Conservation (phyloP, 2,797 vertebrate genomes). For the Poeciliopsis gracilis region DNA sequence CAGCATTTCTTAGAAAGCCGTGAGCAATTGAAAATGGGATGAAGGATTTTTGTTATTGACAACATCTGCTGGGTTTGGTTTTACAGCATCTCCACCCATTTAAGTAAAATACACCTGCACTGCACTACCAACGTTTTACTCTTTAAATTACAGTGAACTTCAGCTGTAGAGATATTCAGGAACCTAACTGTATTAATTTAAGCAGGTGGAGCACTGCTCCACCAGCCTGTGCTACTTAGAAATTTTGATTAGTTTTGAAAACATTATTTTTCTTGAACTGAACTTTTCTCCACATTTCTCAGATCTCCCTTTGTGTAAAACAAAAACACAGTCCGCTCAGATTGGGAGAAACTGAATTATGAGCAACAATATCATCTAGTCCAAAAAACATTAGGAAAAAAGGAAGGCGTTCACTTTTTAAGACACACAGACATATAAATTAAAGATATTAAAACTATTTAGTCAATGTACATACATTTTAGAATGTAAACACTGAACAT, state of each 20-base stretch:
- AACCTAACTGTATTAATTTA: not conserved
- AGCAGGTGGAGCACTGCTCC: not conserved
- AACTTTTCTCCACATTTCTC: not conserved
- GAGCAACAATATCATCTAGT: not conserved
- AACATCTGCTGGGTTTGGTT: not conserved
- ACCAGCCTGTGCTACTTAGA: no score
- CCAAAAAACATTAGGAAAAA: not conserved
- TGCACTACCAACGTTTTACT: not conserved
- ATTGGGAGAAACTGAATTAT: not conserved
- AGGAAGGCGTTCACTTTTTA: not conserved
- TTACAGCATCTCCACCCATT: not conserved
- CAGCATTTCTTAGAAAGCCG: not conserved
- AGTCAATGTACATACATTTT: not conserved
- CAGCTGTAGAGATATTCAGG: not conserved
- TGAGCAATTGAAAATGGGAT: not conserved
- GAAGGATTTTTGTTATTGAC: not conserved
- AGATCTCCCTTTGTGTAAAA: not conserved
- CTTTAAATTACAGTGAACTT: not conserved
- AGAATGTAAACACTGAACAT: not conserved
- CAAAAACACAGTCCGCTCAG: not conserved
- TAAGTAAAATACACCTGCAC: not conserved
- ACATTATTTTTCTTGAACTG: not conserved
- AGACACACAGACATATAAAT: not conserved
- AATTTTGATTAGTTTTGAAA: no score
- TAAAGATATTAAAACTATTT: not conserved